Evolutionary conservation across 2,888 invertebrate species (phyloP).

Genomic region (Glyphotaelius pellucidus): DNA sequence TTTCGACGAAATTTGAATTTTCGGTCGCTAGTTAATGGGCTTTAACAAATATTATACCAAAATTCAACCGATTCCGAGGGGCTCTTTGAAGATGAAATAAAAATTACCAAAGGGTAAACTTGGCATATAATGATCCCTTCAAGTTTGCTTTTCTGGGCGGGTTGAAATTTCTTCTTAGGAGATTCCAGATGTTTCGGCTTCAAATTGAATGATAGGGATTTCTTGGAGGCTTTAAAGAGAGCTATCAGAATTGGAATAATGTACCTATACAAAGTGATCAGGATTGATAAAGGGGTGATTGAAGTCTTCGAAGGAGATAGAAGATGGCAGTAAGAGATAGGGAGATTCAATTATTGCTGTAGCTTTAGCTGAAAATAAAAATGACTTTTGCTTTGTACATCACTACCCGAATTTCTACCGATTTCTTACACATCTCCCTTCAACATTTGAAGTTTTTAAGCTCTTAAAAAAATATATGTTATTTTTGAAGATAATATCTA

Average conservation of each 20-base stretch:
- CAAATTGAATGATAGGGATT: background rate
- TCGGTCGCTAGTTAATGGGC: no score
- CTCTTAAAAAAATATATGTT: no score
- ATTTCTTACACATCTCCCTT: no score
- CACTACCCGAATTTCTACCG: no score
- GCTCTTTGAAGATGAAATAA: background rate
- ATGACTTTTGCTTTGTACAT: background rate
- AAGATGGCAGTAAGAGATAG: background rate
- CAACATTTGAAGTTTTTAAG: no score
- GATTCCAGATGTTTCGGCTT: background rate
- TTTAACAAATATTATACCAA: background rate
- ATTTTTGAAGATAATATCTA: no score
- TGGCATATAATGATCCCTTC: background rate
- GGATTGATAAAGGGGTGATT: background rate
- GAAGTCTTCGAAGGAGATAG: background rate
- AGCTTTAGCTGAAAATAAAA: background rate
- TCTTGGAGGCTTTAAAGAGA: background rate
- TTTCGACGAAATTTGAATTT: no score
- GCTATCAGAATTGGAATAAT: background rate
- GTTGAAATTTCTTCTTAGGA: background rate
- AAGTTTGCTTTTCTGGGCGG: background rate
- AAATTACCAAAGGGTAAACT: background rate
- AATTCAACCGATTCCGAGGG: background rate
- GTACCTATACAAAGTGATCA: background rate
- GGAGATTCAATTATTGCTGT: background rate